phyloP scores from a whole-genome alignment of 2,113 vertebrate genomes.

The Crocuta crocuta region DNA sequence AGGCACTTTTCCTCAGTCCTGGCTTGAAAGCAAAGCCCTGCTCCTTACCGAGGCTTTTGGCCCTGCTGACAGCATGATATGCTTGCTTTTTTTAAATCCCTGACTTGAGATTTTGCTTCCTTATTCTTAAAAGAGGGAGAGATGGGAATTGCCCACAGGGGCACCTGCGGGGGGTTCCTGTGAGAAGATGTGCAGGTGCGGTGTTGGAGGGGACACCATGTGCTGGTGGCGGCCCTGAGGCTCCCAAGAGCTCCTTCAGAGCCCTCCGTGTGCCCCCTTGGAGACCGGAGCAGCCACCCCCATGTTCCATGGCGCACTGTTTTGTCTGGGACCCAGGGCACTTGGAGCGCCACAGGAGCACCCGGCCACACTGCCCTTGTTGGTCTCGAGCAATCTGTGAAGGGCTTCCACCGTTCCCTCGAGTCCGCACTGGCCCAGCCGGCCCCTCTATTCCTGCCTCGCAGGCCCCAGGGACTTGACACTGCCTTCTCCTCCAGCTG shows the following conservation, averaged over 20 bases:
- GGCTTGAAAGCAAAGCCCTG: background rate
- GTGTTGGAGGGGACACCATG: background rate
- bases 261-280: rapidly evolving
- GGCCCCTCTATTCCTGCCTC: background rate
- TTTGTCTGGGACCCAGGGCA: background rate
- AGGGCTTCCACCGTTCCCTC: background rate
- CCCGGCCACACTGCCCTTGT: rapidly evolving
- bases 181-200: background rate
- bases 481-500: background rate
- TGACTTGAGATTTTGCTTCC: background rate
- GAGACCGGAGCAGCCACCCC: background rate
- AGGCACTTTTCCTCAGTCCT: background rate
- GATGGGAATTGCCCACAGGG: background rate
- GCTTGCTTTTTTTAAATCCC: background rate
- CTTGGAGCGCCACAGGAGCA: rapidly evolving
- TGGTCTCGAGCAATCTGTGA: background rate
- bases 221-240: background rate
- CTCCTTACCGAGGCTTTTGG: background rate
- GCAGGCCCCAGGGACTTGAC: background rate
- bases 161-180: rapidly evolving
- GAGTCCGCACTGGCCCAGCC: background rate
- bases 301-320: rapidly evolving
- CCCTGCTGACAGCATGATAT: background rate
- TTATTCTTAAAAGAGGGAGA: background rate
- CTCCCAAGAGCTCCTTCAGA: background rate